These are phyloP conservation scores for Cervus canadensis DNA, from an alignment of 2,113 vertebrate species.

Conservation along the genomic window DNA sequence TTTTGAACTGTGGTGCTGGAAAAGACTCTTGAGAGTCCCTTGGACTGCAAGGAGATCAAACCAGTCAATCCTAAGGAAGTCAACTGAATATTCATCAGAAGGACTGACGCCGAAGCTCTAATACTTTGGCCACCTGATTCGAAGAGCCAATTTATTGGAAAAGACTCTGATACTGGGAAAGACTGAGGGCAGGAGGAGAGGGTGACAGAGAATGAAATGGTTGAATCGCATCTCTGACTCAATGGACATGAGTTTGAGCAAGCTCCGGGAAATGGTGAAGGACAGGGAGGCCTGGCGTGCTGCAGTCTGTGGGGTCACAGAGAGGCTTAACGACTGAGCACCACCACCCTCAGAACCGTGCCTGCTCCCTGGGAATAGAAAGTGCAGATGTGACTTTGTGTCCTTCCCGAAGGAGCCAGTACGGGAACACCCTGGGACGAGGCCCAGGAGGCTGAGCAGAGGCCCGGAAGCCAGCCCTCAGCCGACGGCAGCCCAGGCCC, in stretches of 20 bases:
- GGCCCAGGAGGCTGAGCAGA: not conserved
- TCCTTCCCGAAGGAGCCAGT: not conserved
- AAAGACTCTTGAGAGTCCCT: not conserved
- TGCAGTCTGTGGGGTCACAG: not conserved
- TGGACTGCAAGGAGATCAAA: not conserved
- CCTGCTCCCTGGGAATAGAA: rapidly evolving
- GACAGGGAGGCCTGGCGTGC: not conserved
- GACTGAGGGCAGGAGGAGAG: not conserved
- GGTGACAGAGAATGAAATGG: not conserved
- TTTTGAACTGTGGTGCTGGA: not conserved
- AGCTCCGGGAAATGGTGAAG: not conserved
- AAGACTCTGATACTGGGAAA: not conserved
- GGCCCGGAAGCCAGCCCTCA: rapidly evolving
- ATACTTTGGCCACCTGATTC: not conserved
- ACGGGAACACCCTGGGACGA: not conserved
- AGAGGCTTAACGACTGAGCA: not conserved
- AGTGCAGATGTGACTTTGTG: not conserved
- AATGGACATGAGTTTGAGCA: not conserved
- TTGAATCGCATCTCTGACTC: not conserved
- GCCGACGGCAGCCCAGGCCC: not conserved
- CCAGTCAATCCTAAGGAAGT: not conserved
- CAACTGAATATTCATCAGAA: not conserved
- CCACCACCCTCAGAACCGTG: not conserved
- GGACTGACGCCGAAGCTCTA: not conserved
- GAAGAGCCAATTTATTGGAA: not conserved